phyloP scores from a whole-genome alignment of 2,113 vertebrate genomes.

The Protomyctophum bolini region DNA sequence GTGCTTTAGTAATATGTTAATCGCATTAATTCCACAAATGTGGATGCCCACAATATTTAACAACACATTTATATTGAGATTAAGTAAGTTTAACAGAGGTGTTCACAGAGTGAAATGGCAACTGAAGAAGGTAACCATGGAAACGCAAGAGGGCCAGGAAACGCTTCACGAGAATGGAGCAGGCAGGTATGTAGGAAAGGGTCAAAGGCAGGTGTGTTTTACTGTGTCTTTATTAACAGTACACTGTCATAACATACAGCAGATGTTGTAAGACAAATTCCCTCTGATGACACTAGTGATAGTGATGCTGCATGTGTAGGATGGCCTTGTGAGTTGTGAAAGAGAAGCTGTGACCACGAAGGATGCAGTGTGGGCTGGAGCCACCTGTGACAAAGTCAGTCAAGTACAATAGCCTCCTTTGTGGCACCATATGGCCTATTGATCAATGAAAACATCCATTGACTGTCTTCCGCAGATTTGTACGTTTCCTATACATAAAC shows the following conservation, averaged over 20 bases:
- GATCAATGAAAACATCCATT: conserved; percentile 28
- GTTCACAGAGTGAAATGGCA: background rate
- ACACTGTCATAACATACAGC: conserved; percentile 8
- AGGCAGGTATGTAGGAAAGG: background rate
- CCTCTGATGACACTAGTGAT: background rate
- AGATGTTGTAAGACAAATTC: background rate
- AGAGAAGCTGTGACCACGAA: conserved; percentile 3
- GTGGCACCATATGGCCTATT: conserved; percentile 47
- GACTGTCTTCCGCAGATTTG: conserved; percentile 29
- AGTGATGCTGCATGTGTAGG: conserved; percentile 5
- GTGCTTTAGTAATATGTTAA: conserved; percentile 75
- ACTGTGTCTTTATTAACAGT: conserved; percentile 1
- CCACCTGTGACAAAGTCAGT: conserved; percentile 34
- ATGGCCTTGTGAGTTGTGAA: background rate
- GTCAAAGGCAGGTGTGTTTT: conserved; percentile 8
- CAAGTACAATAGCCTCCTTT: conserved; percentile 41
- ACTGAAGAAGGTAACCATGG: conserved; percentile 37
- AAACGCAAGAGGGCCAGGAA: conserved; percentile 3
- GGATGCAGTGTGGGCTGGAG: conserved; percentile 18
- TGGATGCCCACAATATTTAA: conserved; percentile 58
- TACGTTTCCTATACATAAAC: conserved; percentile 25
- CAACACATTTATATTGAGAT: conserved; percentile 29
- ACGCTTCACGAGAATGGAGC: background rate
- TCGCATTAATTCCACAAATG: conserved; percentile 74
- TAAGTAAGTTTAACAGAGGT: too few species aligned